phyloP scores from a whole-genome alignment of 1,140 invertebrate genomes.

The Drosophila tropicalis region DNA sequence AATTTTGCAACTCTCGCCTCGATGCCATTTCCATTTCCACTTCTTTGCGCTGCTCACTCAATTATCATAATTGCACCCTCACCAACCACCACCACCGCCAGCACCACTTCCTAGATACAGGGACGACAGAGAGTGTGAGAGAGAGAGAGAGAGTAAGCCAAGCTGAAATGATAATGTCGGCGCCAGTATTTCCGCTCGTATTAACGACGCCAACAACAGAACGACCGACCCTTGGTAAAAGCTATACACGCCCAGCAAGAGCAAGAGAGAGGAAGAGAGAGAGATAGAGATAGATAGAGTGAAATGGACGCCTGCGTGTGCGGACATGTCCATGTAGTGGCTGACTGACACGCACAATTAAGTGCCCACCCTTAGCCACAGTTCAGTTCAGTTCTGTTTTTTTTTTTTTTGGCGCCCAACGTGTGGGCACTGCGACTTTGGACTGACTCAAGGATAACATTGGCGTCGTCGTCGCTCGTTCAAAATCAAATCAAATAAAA shows the following conservation, averaged over 20 bases:
- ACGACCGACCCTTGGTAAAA: slow-evolving; percentile 25
- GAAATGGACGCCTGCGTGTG: slow-evolving; percentile 34
- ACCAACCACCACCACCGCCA: slow-evolving; percentile 2
- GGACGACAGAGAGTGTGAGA: background rate
- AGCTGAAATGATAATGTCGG: slow-evolving; percentile 77
- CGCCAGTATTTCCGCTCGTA: slow-evolving; percentile 78
- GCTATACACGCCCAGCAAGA: slow-evolving; percentile 49
- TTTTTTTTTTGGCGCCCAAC: slow-evolving; percentile 17
- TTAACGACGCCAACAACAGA: slow-evolving; percentile 47
- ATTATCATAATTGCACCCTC: slow-evolving; percentile 73
- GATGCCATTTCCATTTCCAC: slow-evolving; percentile 11
- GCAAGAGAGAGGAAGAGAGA: slow-evolving; percentile 15
- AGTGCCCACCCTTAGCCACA: slow-evolving; percentile 40
- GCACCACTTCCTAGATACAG: background rate
- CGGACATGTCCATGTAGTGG: slow-evolving; percentile 62
- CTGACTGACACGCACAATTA: slow-evolving; percentile 78
- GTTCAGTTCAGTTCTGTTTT: background rate
- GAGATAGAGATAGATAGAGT: background rate
- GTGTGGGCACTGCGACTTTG: slow-evolving; percentile 6
- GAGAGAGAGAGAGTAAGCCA: slow-evolving; percentile 22
- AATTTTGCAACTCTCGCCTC: slow-evolving; percentile 31
- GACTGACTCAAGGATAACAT: slow-evolving; percentile 49
- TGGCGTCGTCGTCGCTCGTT: slow-evolving; percentile 5
- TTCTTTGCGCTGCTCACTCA: slow-evolving; percentile 46
- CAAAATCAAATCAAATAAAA: slow-evolving; percentile 77